These are phyloP conservation scores for Elymnias hypermnestra DNA, from an alignment of 1,140 invertebrate species.

Conservation along the genomic window DNA sequence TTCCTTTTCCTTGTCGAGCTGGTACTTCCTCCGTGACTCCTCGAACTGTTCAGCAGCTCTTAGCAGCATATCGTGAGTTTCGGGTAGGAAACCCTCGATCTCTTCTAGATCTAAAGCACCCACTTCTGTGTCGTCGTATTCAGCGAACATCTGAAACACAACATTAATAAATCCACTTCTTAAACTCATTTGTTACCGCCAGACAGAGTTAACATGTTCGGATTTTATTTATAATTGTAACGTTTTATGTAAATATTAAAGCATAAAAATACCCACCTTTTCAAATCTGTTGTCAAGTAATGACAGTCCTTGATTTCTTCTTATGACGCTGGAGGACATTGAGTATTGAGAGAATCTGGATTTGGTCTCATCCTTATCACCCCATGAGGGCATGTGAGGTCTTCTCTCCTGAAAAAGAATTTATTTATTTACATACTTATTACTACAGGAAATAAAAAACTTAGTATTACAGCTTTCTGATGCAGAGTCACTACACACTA, in stretches of 20 bases:
- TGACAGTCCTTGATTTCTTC: constrained; percentile 88
- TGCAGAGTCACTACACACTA: no score
- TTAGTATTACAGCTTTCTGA: neutral
- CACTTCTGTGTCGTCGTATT: constrained; percentile 93
- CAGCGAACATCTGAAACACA: constrained; percentile 83
- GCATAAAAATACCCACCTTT: constrained; percentile 76
- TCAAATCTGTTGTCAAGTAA: constrained; percentile 95
- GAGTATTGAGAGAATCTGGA: constrained; percentile 96
- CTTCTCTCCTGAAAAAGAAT: constrained; percentile 26
- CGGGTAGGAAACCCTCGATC: constrained; percentile 87
- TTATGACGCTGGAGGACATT: constrained; percentile 93
- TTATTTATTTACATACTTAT: no score
- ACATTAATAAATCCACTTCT: no score
- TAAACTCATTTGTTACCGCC: no score
- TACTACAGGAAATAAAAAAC: no score
- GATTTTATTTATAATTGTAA: no score
- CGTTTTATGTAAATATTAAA: neutral
- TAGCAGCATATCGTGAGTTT: constrained; percentile 81
- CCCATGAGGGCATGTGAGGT: constrained; percentile 70
- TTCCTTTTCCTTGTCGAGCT: constrained; percentile 83
- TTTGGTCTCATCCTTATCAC: constrained; percentile 87
- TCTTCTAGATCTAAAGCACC: constrained; percentile 93
- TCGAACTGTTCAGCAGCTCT: constrained; percentile 80
- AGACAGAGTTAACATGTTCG: no score
- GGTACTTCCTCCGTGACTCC: constrained; percentile 78